A percentile compares a stretch with the other conserved stretches of the same genome.
Evolutionary conservation across 2,888 invertebrate genomes (phyloP).

Genomic region (Mythimna ferrago): DNA sequence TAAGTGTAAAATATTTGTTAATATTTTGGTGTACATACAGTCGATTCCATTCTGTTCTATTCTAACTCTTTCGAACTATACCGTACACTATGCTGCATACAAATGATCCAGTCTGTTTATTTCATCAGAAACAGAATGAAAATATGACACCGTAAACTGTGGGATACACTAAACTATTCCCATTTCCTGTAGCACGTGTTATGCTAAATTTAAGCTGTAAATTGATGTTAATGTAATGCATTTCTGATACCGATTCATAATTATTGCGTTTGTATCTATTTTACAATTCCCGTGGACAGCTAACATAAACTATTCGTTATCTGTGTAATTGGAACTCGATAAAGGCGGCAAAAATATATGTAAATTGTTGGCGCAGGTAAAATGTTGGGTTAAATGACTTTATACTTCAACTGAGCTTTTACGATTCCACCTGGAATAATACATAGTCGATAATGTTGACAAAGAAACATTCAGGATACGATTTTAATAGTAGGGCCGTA

Average conservation of each 20-base stretch:
- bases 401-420: constrained; percentile 46
- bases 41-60: no score
- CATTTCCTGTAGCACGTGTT: constrained; percentile 66
- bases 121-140: not conserved
- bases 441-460: not conserved
- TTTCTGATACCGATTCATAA: constrained; percentile 63
- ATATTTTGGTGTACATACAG: no score
- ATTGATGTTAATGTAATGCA: constrained; percentile 59
- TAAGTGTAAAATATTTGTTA: no score
- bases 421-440: constrained; percentile 12
- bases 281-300: constrained; percentile 61
- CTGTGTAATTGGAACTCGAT: constrained; percentile 70
- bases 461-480: constrained; percentile 2
- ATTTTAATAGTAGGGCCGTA: constrained; percentile 21
- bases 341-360: constrained; percentile 67
- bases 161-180: constrained; percentile 39
- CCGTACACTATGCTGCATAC: not conserved
- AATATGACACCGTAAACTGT: constrained; percentile 13
- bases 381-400: constrained; percentile 52
- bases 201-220: constrained; percentile 65
- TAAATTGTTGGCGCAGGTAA: constrained; percentile 54
- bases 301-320: constrained; percentile 69
- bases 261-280: constrained; percentile 65
- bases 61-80: no score
- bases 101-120: not conserved